These are phyloP conservation scores for Melanophora roralis DNA, from an alignment of 2,888 invertebrate species.

Conservation along the genomic window DNA sequence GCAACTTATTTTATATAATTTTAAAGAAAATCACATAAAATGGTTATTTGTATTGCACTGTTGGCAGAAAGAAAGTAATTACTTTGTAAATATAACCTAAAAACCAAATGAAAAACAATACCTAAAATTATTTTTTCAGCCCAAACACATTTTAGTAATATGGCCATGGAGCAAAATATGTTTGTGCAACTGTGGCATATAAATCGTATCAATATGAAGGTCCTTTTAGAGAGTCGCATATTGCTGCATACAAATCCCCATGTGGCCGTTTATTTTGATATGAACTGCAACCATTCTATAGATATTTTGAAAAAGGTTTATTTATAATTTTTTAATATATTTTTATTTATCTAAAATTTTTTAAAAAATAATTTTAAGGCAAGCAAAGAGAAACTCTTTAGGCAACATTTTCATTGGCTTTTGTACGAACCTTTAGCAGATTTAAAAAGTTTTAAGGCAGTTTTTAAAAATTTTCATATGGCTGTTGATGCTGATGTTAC, in stretches of 20 bases:
- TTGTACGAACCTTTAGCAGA: constrained; percentile 65
- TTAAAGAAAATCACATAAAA: constrained; percentile 42
- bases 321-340: neutral
- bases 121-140: constrained; percentile 13
- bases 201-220: constrained; percentile 3
- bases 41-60: constrained; percentile 39
- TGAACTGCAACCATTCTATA: constrained; percentile 32
- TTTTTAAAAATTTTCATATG: constrained; percentile 68
- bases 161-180: constrained; percentile 27
- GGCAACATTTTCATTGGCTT: constrained; percentile 71
- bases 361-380: constrained; percentile 63
- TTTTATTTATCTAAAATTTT: neutral
- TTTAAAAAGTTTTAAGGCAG: constrained; percentile 56
- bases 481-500: constrained; percentile 73
- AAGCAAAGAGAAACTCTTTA: constrained; percentile 68
- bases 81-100: neutral
- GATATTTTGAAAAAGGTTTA: constrained; percentile 28
- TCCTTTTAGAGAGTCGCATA: neutral
- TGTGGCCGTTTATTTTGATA: constrained; percentile 37
- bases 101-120: neutral
- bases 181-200: constrained; percentile 44
- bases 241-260: constrained; percentile 4
- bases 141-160: constrained; percentile 30
- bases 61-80: constrained; percentile 36
- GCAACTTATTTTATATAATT: constrained; percentile 36